Evolutionary conservation across 2,888 invertebrate genomes (phyloP), one percentile per base, ranked within the genome.

Genomic region (Stenichneumon culpator): DNA sequence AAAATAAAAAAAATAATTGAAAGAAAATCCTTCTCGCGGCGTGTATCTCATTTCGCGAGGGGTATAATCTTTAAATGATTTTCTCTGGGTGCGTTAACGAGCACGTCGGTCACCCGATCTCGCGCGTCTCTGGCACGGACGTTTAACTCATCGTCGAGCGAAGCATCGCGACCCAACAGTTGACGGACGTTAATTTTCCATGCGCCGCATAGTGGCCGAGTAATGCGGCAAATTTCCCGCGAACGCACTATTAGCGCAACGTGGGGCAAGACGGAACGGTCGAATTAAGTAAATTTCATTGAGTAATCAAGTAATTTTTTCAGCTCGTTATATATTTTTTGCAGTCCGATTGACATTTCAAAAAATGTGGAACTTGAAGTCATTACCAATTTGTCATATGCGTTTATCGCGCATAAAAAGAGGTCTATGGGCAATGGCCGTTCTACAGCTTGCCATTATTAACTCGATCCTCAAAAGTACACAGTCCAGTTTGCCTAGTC

Each of bases 141-240:
- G 75, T 85, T 85, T 82, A 82, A 69, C 75, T 79, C 84, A 79
- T 82, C 75, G 75, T 69, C 81, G 81, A 60, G 52, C 72, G 67
- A 74, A 28, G 73, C 54, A 54, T 36, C 70, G 50, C 22, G 60
- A 67, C 22, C 36, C 69, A 69, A 73, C 60, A 79, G 73, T 82
- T 86, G 84, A 81, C 81, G 81, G 84, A 84, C 84, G 82, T 84
- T 79, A 84, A 84, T 84, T 84, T 84, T 84, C 84, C 84, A 82
- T 63, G 67, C 22, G 44, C 79, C 78, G 75, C 79, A 77, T 83
- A 72, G 82, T 70, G 75, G 79, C 75, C 82, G 80, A 67, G 83
- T 67, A 72, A 79, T 68, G 75, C 50, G 75, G 57, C 52, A 77
- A 77, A 82, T 82, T 72, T 77, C 82, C 54, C 44, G 36, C 36